These are phyloP conservation scores for Muntiacus reevesi DNA, from an alignment of 2,113 vertebrate species.

Conservation along the genomic window DNA sequence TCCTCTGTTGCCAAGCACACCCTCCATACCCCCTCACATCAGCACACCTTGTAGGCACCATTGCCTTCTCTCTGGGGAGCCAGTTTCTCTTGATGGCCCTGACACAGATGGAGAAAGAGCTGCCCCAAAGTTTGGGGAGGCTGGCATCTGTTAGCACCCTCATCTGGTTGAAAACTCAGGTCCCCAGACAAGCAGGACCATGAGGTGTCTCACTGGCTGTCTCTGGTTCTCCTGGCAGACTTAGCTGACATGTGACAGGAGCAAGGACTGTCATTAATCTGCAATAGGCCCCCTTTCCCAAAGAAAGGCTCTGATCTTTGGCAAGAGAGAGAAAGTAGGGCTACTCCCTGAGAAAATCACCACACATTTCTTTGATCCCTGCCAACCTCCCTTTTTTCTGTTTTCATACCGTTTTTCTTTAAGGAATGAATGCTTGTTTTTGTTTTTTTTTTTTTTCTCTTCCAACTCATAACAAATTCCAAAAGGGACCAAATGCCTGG, in stretches of 20 bases:
- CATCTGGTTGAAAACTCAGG: neutral
- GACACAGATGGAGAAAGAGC: neutral
- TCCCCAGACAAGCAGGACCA: neutral
- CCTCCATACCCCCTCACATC: neutral
- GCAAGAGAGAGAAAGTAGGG: neutral
- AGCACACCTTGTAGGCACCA: no score
- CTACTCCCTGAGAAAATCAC: neutral
- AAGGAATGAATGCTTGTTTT: neutral
- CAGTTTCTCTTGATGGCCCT: neutral
- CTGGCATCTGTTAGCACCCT: neutral
- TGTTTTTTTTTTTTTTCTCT: neutral
- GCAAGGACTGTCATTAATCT: neutral
- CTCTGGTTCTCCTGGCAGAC: neutral
- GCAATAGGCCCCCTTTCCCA: neutral
- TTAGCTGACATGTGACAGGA: neutral
- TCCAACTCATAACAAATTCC: neutral
- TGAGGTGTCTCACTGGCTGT: accelerated
- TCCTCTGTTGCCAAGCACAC: neutral
- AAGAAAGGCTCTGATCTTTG: neutral
- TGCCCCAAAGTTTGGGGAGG: neutral
- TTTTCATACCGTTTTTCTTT: neutral
- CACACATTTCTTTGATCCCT: neutral
- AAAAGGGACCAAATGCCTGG: neutral
- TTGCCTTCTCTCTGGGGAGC: neutral
- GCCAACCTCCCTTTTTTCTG: neutral